Evolutionary conservation across 2,113 vertebrate genomes (phyloP).

Genomic region (Burhinus bistriatus): DNA sequence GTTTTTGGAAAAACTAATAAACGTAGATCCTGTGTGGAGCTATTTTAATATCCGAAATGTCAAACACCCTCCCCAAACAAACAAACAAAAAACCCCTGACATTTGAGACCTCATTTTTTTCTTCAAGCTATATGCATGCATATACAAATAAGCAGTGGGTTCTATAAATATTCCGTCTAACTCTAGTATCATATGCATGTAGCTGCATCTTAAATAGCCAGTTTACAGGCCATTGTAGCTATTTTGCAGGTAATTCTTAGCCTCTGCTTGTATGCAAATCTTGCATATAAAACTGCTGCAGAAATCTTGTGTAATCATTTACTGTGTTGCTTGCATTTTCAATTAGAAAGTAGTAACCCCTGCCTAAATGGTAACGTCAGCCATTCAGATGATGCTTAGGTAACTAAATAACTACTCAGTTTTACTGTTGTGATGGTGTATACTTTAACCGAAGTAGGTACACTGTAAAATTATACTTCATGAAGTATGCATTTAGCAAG

Average conservation of each 20-base stretch:
- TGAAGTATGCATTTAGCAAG: not conserved
- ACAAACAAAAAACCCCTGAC: not conserved
- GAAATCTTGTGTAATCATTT: not conserved
- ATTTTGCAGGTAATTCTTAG: not conserved
- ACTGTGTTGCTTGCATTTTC: not conserved
- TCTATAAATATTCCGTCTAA: not conserved
- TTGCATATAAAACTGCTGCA: not conserved
- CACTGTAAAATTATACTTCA: not conserved
- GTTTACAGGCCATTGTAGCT: not conserved
- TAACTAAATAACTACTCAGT: not conserved
- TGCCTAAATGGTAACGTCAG: not conserved
- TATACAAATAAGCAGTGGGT: not conserved
- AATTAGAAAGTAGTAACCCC: not conserved
- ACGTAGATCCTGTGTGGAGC: not conserved
- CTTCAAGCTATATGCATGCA: not conserved
- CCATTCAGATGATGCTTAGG: not conserved
- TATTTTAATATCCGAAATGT: not conserved
- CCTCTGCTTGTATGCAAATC: not conserved
- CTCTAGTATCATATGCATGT: not conserved
- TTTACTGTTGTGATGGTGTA: not conserved
- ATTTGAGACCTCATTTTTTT: not conserved
- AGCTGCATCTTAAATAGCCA: not conserved
- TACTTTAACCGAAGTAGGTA: not conserved
- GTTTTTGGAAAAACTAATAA: not conserved
- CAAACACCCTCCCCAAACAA: not conserved